Percentiles rank a stretch among this genome's conserved stretches.
These are phyloP conservation scores for Sarcophaga subvicina DNA, from an alignment of 2,888 invertebrate genomes.

Conservation along the genomic window DNA sequence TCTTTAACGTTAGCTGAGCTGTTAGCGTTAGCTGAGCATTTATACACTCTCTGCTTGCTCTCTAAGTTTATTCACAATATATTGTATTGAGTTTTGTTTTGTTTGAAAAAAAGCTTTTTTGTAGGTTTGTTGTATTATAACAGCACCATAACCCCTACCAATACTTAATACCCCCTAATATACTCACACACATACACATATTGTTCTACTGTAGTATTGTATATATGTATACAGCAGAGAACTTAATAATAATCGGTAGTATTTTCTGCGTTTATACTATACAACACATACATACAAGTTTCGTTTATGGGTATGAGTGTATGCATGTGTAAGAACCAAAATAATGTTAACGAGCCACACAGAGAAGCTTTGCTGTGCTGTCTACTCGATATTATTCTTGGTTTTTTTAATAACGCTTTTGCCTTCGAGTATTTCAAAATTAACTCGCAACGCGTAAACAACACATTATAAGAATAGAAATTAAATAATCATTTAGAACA, in stretches of 20 bases:
- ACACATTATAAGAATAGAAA: conserved; percentile 55
- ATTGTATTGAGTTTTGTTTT: conserved; percentile 24
- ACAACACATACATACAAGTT: conserved; percentile 27
- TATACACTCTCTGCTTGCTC: background rate
- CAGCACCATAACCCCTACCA: conserved; percentile 46
- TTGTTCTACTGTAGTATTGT: background rate
- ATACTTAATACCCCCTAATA: conserved; percentile 43
- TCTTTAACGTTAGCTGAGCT: background rate
- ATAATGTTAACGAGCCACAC: conserved; percentile 22
- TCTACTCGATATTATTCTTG: conserved; percentile 60
- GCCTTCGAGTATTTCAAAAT: conserved; percentile 75
- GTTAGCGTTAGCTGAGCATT: conserved; percentile 29
- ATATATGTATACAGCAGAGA: background rate
- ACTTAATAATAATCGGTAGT: no score
- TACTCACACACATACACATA: conserved; percentile 34
- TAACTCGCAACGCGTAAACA: conserved; percentile 78
- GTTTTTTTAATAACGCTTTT: conserved; percentile 66
- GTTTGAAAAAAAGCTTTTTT: conserved; percentile 62
- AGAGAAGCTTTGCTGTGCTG: conserved; percentile 62
- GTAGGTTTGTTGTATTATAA: conserved; percentile 16
- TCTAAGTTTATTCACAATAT: no score
- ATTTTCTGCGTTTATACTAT: background rate
- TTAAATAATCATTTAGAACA: conserved; percentile 48
- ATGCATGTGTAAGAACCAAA: conserved; percentile 46
- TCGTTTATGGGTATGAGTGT: background rate